Base-by-base conservation (phyloP, 2,113 vertebrate species). In the Elanoides forficatus region DNA sequence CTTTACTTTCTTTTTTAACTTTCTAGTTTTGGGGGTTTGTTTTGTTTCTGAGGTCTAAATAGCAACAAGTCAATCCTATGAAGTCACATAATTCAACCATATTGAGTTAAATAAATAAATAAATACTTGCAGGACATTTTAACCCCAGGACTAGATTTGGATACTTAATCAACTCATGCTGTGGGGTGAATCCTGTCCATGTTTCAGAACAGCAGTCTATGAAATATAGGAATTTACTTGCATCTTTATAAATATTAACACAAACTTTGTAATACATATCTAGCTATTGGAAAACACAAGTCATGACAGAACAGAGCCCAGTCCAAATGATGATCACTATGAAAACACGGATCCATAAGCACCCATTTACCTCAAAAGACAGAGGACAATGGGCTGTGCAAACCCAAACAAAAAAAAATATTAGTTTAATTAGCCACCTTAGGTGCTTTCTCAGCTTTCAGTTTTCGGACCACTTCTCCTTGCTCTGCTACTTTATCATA, bases 361-460 rank as follows among this genome's bases (percentile, higher is more conserved):
- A 75, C 7, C 18, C 32, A 26, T 82, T 40, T 22, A 67, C 18
- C 34, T 68, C 36, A 70, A 82, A 21, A 76, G 36, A 81, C 4
- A 89, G 29, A 88, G 43, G 34, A 74, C 10, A 86, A 65, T 8
- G 18, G 6, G 20, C 29, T 65, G 34, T 11, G 34, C 34, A 93
- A 82, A 87, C 23, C 15, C 55, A 88, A 26, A 59, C 9, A 52
- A 52, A 36, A 32, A 65, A 40, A 84, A 71, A 50, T 3, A 40
- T 16, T 42, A 25, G 10, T 71, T 85, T 40, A 38, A 53, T 25
- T 38, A 90, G 42, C 62, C 80, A 98, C 98, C 97, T 98, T 98
- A 26, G 97, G 59, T 30, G 96, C 98, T 63, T 98, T 99, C 92
- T 98, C 98, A 82, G 97, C 96, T 97, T 99, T 99, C 87, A 99